phyloP scores from a whole-genome alignment of 2,113 vertebrate genomes.

The Larimichthys polyactis region DNA sequence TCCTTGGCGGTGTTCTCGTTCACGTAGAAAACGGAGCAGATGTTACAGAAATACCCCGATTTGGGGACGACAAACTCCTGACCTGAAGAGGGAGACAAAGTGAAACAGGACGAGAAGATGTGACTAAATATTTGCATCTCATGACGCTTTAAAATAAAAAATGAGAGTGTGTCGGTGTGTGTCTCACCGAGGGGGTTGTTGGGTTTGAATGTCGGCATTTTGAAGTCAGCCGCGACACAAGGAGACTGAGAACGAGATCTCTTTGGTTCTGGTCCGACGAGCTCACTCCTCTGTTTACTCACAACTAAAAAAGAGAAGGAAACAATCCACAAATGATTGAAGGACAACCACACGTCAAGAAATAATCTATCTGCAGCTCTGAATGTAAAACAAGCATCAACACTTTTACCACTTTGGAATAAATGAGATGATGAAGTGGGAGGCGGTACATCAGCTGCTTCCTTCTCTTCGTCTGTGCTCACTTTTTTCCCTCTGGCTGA shows the following conservation, averaged over 20 bases:
- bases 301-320: conserved; percentile 41
- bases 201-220: conserved; percentile 72
- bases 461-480: background rate
- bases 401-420: no score
- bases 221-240: conserved; percentile 12
- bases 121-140: no score
- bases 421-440: no score
- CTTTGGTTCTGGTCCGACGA: conserved; percentile 52
- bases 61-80: conserved; percentile 82
- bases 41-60: conserved; percentile 82
- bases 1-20: conserved; percentile 53
- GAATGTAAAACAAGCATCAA: no score
- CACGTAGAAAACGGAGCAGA: conserved; percentile 75
- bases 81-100: conserved; percentile 60
- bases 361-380: no score
- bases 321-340: background rate
- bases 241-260: conserved; percentile 62
- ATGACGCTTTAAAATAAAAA: background rate
- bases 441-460: background rate
- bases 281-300: conserved; percentile 48
- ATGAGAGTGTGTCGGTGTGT: background rate
- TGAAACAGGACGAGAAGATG: background rate
- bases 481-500: conserved; percentile 40
- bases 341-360: background rate
- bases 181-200: conserved; percentile 76